Evolutionary conservation across 2,113 vertebrate genomes (phyloP).

Genomic region (Acrocephalus arundinaceus): DNA sequence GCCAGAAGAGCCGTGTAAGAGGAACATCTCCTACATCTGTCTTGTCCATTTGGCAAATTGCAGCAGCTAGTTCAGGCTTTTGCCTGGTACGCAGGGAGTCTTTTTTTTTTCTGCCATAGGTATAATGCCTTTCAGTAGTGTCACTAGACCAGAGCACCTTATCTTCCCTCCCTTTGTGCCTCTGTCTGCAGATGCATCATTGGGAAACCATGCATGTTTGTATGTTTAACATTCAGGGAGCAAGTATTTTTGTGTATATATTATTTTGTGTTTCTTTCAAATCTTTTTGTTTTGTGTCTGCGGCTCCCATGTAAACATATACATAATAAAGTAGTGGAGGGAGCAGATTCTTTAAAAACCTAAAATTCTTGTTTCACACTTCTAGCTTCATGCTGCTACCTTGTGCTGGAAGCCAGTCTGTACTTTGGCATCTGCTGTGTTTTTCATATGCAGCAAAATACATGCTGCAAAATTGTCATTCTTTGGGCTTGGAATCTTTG

Average conservation of each 20-base stretch:
- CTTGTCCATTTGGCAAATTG: not conserved
- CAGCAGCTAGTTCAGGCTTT: not conserved
- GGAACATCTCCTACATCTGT: not conserved
- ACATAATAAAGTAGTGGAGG: not conserved
- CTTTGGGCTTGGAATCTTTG: constrained; percentile 4
- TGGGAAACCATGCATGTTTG: not conserved
- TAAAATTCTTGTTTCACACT: not conserved
- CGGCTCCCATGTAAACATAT: not conserved
- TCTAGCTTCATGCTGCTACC: not conserved
- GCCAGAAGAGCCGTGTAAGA: not conserved
- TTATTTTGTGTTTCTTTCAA: not conserved
- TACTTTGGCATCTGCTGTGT: not conserved
- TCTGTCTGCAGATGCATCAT: not conserved
- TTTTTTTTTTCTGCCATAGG: not conserved
- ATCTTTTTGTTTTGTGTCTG: not conserved
- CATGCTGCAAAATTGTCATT: not conserved
- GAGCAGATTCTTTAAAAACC: not conserved
- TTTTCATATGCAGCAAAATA: constrained; percentile 23
- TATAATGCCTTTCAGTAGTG: not conserved
- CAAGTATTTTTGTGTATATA: not conserved
- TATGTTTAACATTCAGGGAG: not conserved
- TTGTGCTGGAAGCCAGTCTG: not conserved
- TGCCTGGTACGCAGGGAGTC: not conserved
- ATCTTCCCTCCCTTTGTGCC: not conserved
- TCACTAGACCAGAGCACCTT: not conserved